A percentile compares a stretch with the other conserved stretches of the same genome.
These are phyloP conservation scores for Anorthoa munda DNA, from an alignment of 2,888 invertebrate genomes.

Conservation along the genomic window DNA sequence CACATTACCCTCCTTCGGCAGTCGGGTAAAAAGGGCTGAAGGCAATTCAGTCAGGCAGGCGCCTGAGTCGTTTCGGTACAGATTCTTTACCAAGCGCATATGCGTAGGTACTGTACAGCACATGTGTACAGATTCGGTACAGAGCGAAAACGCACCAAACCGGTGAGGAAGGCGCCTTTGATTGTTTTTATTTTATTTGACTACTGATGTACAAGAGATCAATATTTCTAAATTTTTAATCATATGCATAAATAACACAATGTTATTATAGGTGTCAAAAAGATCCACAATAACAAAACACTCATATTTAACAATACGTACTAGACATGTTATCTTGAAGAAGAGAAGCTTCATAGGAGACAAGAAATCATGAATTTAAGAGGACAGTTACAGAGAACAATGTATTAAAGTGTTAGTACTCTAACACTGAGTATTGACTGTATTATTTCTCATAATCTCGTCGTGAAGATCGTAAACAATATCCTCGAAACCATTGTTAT, in stretches of 20 bases:
- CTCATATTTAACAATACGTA: conserved; percentile 34
- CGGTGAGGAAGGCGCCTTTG: too few species aligned
- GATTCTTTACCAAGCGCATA: too few species aligned
- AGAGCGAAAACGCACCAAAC: too few species aligned
- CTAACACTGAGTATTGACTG: background rate
- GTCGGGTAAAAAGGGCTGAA: too few species aligned
- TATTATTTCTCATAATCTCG: background rate
- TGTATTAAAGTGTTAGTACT: conserved; percentile 3
- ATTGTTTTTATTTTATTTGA: background rate
- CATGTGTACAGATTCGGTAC: too few species aligned
- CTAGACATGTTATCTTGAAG: background rate
- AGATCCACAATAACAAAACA: conserved; percentile 27
- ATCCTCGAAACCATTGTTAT: conserved; percentile 1
- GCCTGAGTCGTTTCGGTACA: too few species aligned
- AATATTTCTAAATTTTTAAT: background rate
- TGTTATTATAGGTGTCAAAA: background rate
- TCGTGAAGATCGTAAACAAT: conserved; percentile 26
- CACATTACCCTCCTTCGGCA: too few species aligned
- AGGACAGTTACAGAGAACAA: conserved; percentile 28
- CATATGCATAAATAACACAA: background rate
- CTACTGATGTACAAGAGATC: background rate
- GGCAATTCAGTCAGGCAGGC: too few species aligned
- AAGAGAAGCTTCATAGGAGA: background rate
- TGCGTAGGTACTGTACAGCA: too few species aligned
- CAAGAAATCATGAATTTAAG: conserved; percentile 23